Base-by-base conservation (phyloP, 2,797 vertebrate species). In the Coregonus sp. region DNA sequence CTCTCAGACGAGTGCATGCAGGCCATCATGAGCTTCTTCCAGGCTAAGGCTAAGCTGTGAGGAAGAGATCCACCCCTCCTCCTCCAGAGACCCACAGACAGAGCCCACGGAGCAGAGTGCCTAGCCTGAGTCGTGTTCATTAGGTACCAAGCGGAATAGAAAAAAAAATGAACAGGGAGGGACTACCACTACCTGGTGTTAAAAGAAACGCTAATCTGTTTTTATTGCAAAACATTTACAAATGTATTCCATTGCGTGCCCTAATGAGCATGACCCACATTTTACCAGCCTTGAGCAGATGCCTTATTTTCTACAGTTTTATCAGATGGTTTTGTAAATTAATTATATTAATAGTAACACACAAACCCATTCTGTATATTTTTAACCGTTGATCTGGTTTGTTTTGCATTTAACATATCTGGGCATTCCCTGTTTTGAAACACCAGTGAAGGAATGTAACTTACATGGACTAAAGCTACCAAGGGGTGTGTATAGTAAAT, bases 11-110 rank as follows among this genome's bases (percentile, higher is more conserved):
- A 99, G 75, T 96, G 92, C 73, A 0, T 93, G 74, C 94, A 89
- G 51, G 97, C 97, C 3, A 33, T 98, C 83, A 89, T 91, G 88
- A 93, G 12, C 86, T 99, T 99, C 90, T 91, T 98, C 76, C 92
- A 95, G 90, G 91, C 68, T 66, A 98, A 93, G 81, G 87, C 95
- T 71, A 98, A 94, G 65, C 94, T 99, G 14, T 99, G 87, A 93
- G 70, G 56, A 33, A 54, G 4, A 5, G 40, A 47, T 47, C 31
- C 31, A 33, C 63, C 18, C 37, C 5, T 37, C n/a, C 25, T 47
- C 4, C 72, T 9, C 47, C 66, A 79, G 80, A 73, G 29, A 7
- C 56, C 4, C 12, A n/a, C 56, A 59, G 56, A 59, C 40, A 11
- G 40, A 47, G 40, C 40, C 40, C 40, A 47, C 9, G 9, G 40